Conservation (phyloP, 2,797 vertebrate species). For the Microcaecilia unicolor region DNA sequence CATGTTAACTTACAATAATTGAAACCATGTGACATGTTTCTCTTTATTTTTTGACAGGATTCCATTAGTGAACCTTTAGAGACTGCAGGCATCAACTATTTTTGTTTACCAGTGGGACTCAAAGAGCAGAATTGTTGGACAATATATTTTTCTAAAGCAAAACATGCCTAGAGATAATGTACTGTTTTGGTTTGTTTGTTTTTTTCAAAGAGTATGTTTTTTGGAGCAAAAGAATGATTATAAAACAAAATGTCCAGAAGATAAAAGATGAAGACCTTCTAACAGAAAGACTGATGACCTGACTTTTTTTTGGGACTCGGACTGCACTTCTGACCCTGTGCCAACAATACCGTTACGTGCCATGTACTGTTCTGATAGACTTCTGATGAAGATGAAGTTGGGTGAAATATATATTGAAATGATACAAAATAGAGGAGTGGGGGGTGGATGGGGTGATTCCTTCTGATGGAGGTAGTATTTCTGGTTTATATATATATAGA, state of each 20-base stretch:
- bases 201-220: conserved; percentile 20
- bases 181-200: conserved; percentile 32
- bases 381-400: conserved; percentile 20
- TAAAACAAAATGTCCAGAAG: conserved; percentile 5
- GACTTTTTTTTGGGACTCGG: conserved; percentile 43
- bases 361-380: conserved; percentile 72
- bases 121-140: conserved; percentile 74
- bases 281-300: conserved; percentile 25
- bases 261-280: background rate
- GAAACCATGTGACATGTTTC: conserved; percentile 7
- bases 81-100: conserved; percentile 62
- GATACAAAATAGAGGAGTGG: conserved; percentile 24
- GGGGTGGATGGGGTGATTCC: conserved; percentile 42
- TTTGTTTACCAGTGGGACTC: conserved; percentile 73
- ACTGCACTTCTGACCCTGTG: conserved; percentile 88
- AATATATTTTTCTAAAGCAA: conserved; percentile 97
- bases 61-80: conserved; percentile 80
- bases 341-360: conserved; percentile 99
- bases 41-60: conserved; percentile 70
- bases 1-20: no score
- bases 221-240: background rate
- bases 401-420: conserved; percentile 13
- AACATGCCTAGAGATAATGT: conserved; percentile 56
- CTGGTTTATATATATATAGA: conserved; percentile 43
- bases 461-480: conserved; percentile 45